A percentile compares a stretch with the other conserved stretches of the same genome.
Conservation (phyloP, 2,888 invertebrate species). For the Trachelus tabidus region DNA sequence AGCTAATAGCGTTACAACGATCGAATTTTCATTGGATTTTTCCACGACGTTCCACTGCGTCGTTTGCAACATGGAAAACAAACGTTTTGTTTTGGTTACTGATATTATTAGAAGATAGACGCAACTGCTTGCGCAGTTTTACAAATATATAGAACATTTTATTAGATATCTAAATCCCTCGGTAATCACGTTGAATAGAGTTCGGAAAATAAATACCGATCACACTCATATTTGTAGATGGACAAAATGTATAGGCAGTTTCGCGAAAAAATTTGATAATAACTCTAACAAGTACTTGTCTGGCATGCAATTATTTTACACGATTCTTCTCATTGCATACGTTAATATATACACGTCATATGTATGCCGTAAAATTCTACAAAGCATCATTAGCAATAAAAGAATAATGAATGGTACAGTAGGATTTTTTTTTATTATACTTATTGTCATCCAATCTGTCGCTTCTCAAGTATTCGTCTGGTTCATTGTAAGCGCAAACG, state of each 20-base stretch:
- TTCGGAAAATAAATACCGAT: not conserved
- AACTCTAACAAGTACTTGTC: not conserved
- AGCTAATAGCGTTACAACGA: not conserved
- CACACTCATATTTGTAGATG: not conserved
- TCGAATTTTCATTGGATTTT: not conserved
- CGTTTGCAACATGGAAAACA: slow-evolving; percentile 14
- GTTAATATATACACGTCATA: not conserved
- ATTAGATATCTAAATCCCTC: not conserved
- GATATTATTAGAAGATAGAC: slow-evolving; percentile 33
- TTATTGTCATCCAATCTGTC: not conserved
- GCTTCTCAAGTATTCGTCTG: not conserved
- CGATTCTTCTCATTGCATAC: not conserved
- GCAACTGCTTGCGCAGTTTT: not conserved
- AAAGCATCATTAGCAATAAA: not conserved
- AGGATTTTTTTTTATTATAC: not conserved
- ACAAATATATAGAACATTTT: not conserved
- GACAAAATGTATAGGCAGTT: not conserved
- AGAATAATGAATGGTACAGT: not conserved
- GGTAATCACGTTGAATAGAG: not conserved
- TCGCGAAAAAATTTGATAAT: not conserved
- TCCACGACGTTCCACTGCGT: not conserved
- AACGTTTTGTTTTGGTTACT: slow-evolving; percentile 26
- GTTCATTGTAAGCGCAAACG: not conserved
- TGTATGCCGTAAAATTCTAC: not conserved
- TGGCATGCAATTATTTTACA: not conserved